Conservation (phyloP, 1,140 invertebrate species). For the Diachasmimorpha longicaudata region DNA sequence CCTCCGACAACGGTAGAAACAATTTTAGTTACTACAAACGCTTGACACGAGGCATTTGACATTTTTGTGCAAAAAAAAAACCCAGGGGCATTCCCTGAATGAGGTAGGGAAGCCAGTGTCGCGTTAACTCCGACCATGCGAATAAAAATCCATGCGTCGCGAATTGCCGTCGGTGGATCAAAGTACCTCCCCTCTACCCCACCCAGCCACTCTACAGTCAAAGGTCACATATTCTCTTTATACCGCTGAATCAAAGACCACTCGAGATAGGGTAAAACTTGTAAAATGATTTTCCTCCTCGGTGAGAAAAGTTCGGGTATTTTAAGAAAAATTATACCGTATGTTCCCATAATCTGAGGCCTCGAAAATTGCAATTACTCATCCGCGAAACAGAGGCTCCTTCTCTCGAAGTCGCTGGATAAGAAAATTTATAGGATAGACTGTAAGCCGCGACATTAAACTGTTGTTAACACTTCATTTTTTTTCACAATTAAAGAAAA, state of each 20-base stretch:
- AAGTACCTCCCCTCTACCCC: constrained; percentile 14
- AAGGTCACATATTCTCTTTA: constrained; percentile 6
- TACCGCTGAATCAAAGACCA: background rate
- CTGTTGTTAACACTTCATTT: background rate
- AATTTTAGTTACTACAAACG: constrained; percentile 20
- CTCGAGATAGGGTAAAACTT: too few species aligned
- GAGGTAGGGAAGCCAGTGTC: background rate
- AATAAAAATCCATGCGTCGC: constrained; percentile 33
- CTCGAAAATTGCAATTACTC: too few species aligned
- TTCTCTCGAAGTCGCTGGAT: background rate
- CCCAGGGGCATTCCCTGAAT: background rate
- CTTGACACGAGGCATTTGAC: background rate
- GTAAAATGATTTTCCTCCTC: too few species aligned
- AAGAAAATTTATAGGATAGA: too few species aligned
- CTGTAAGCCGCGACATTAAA: background rate
- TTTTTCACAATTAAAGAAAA: background rate
- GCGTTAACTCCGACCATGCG: constrained; percentile 29
- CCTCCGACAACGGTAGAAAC: constrained; percentile 20
- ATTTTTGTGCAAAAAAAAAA: constrained; percentile 6
- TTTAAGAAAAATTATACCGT: too few species aligned
- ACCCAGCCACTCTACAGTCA: background rate
- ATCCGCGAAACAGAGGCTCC: too few species aligned
- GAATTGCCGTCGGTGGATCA: constrained; percentile 33
- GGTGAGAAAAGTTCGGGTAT: too few species aligned
- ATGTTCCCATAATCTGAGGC: too few species aligned